Base-by-base conservation (phyloP, 2,888 invertebrate species). In the Agrotis segetum region DNA sequence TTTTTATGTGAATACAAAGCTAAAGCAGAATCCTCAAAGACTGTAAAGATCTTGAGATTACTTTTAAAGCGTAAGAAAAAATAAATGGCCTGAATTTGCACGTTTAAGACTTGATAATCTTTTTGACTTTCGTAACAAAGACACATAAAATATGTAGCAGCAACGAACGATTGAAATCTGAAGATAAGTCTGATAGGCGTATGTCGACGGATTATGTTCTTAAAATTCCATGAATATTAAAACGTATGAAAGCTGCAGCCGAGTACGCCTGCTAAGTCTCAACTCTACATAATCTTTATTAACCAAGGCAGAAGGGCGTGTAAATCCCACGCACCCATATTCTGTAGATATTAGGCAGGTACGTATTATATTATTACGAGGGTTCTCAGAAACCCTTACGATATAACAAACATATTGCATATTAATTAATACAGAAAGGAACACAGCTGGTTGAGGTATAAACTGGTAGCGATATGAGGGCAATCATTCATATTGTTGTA, bases 191-290 rank as follows among this genome's bases (percentile, higher is more conserved):
- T 40, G 29, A 68, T 49, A 68, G 44, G 66, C 64, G 55, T 60
- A 63, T 72, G 70, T 70, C 21, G 67, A 40, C 16, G 61, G 76
- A 65, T 84, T 76, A 82, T 60, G 19, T 82, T 71, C 82, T 82
- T 76, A 76, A 76, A 75, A 83, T 76, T 71, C 76, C 19, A 84
- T 83, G 82, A 84, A 83, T 83, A 82, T 82, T 83, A 79, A 72
- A 84, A 71, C 62, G 53, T 69, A 58, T 74, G 66, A 53, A 76
- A 63, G 74, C 84, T 72, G 70, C 67, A 68, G 34, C 50, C 58
- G 50, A 62, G 52, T 40, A 46, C 71, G 61, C 47, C 56, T 71
- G 29, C 53, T 69, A 66, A 80, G 69, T 65, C 68, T 63, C 47
- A 46, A 67, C 67, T 82, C 71, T 46, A 65, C 69, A 74, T 84